Evolutionary conservation across 2,797 vertebrate species (phyloP), one percentile per base, ranked within the genome.

Genomic region (Falco cherrug): DNA sequence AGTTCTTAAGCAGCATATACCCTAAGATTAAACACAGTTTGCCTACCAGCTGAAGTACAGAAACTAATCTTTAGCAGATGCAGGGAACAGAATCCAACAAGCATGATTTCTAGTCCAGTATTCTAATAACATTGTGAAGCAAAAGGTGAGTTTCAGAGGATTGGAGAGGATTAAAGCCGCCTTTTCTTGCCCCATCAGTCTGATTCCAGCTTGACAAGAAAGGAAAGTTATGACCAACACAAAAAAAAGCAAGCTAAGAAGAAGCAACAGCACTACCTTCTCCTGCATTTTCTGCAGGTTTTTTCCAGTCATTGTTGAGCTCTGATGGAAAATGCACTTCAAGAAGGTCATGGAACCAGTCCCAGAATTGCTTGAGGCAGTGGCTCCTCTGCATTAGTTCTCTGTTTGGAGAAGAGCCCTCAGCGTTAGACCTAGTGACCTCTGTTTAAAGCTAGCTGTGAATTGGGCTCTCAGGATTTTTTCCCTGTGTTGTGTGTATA

Each of bases 391-490:
- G 41, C 35, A 5, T 48, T 68, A 84, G 64, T 39, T 59, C 70
- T 86, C 47, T 56, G 29, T 48, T 85, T 75, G 59, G 53, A 50
- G 50, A 22, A 39, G 79, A 65, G 47, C 73, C 75, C 57, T 84
- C 69, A 63, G 69, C 25, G 18, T 29, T 37, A 48, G 35, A 16
- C 54, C 61, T 35, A 28, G 21, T 47, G 59, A 16, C 61, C 60
- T 77, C 60, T 83, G 39, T 43, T 33, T 65, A 54, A 64, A 92
- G 73, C 41, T 57, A 26, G 24, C 69, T 69, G 56, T 35, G 33
- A 65, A 9, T 3, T 41, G 70, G 26, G 8, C 35, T 43, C 43
- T 59, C 0, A 0, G 33, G 53, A 18, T 8, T 21, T 47, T 67
- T 35, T 20, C 24, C 12, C 16, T 33, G 9, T 22, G 19, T 35